Conservation (phyloP, 2,888 invertebrate species). For the Rhamnusium bicolor region DNA sequence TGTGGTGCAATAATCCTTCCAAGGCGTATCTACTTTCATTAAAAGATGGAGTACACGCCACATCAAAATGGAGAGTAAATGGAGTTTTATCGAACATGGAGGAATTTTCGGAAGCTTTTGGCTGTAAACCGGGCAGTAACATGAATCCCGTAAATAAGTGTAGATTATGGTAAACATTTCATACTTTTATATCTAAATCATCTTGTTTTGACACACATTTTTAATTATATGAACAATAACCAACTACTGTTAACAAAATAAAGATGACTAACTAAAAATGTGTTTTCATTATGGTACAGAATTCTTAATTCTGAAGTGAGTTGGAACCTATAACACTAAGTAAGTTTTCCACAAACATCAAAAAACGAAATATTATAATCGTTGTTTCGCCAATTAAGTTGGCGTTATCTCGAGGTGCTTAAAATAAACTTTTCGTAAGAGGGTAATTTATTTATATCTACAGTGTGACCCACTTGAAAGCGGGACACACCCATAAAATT, state of each 20-base stretch:
- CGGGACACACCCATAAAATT: too few relatives aligned
- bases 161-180: slow-evolving; percentile 62
- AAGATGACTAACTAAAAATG: background rate
- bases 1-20: slow-evolving; percentile 67
- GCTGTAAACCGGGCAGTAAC: slow-evolving; percentile 62
- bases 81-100: slow-evolving; percentile 68
- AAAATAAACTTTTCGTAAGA: too few relatives aligned
- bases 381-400: too few relatives aligned
- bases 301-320: too few relatives aligned
- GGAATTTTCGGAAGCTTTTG: slow-evolving; percentile 67
- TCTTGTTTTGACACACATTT: background rate
- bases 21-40: slow-evolving; percentile 56
- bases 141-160: slow-evolving; percentile 69
- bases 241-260: background rate
- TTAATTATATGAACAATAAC: too few relatives aligned
- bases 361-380: too few relatives aligned
- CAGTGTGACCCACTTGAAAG: too few relatives aligned
- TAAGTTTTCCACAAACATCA: too few relatives aligned
- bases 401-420: too few relatives aligned
- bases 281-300: too few relatives aligned
- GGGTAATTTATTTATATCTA: too few relatives aligned
- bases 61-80: slow-evolving; percentile 65
- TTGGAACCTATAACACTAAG: too few relatives aligned
- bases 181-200: background rate
- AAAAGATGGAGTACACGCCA: slow-evolving; percentile 47